These are phyloP conservation scores for Amiota mariae DNA, from an alignment of 2,888 invertebrate species.

Conservation along the genomic window DNA sequence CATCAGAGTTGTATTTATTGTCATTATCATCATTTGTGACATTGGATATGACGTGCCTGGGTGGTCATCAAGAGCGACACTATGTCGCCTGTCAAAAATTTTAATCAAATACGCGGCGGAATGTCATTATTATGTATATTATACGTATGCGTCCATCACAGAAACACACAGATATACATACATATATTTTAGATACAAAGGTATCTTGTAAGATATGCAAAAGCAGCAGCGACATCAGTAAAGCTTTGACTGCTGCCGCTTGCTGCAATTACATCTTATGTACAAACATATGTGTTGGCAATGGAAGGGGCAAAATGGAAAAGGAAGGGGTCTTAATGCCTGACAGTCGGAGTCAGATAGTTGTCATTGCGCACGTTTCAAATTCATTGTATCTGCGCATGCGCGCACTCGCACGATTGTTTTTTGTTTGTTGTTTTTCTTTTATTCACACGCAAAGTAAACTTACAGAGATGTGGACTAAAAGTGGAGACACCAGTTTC, in stretches of 20 bases:
- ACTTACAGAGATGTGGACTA: conserved; percentile 42
- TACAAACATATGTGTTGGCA: too few species aligned
- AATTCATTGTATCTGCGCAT: neutral
- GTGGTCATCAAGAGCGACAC: conserved; percentile 68
- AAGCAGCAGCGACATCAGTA: conserved; percentile 13
- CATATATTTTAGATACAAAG: conserved; percentile 4
- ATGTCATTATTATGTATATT: conserved; percentile 69
- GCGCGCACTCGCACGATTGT: conserved; percentile 18
- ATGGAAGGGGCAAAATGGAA: neutral
- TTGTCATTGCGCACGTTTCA: conserved; percentile 26
- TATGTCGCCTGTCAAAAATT: conserved; percentile 70
- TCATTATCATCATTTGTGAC: conserved; percentile 39
- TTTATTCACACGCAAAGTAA: conserved; percentile 44
- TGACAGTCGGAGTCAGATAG: conserved; percentile 13
- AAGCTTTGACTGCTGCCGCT: conserved; percentile 25
- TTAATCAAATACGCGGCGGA: conserved; percentile 70
- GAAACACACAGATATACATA: conserved; percentile 8
- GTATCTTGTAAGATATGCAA: conserved; percentile 25
- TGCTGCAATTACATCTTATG: conserved; percentile 24
- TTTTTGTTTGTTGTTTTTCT: neutral
- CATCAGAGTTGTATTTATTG: neutral
- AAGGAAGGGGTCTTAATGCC: neutral
- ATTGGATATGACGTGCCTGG: conserved; percentile 65
- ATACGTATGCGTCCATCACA: neutral
- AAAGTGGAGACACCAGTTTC: conserved; percentile 59